Evolutionary conservation across 1,140 invertebrate genomes (phyloP).

Genomic region (Monochamus saltuarius): DNA sequence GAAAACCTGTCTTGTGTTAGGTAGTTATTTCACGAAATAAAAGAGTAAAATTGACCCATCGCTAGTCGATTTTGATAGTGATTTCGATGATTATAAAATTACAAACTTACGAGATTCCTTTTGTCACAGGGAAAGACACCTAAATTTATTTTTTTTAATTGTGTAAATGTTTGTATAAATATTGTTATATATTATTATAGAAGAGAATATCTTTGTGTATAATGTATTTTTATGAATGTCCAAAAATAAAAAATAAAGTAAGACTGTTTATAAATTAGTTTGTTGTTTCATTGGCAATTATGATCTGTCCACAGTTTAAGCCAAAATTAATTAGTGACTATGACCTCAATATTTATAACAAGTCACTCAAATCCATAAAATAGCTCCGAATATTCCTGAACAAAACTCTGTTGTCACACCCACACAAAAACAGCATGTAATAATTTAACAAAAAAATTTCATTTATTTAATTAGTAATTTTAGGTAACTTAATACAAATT

Average conservation of each 20-base stretch:
- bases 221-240: constrained; percentile 44
- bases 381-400: no score
- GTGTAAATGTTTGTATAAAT: constrained; percentile 33
- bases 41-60: constrained; percentile 14
- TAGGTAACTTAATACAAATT: no score
- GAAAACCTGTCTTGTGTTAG: constrained; percentile 17
- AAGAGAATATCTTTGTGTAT: constrained; percentile 41
- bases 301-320: not conserved
- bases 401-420: no score
- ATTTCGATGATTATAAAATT: no score
- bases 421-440: no score
- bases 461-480: no score
- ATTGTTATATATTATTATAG: constrained; percentile 37
- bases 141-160: constrained; percentile 25
- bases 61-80: constrained; percentile 10
- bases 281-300: constrained; percentile 12
- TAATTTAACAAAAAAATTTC: no score
- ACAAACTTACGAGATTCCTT: no score
- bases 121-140: no score
- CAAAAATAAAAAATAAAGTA: constrained; percentile 43
- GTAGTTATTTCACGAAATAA: constrained; percentile 22
- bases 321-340: no score
- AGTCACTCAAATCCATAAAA: no score
- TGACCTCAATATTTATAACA: no score
- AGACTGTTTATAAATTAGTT: constrained; percentile 41